phyloP scores from a whole-genome alignment of 64 coral and sea anemone genomes.

The Montipora capricornis region DNA sequence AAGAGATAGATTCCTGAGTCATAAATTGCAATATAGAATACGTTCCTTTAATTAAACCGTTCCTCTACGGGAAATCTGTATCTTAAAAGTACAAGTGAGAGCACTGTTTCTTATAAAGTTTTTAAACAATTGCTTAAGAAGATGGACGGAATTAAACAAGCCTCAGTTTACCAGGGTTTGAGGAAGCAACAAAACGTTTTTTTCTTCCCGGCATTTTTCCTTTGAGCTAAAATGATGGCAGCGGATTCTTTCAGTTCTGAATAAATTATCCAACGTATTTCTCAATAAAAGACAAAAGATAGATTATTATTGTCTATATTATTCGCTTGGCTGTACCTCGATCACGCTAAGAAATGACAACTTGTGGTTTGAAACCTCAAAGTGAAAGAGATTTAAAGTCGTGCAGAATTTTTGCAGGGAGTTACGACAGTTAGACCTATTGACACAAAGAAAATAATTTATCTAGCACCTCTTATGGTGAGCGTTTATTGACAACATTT shows the following conservation, averaged over 20 bases:
- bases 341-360: neutral
- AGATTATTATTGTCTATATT: neutral
- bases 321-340: neutral
- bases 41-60: too few relatives aligned
- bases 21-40: too few relatives aligned
- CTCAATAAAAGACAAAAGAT: neutral
- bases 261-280: neutral
- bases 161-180: too few relatives aligned
- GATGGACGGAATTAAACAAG: neutral
- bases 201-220: too few relatives aligned
- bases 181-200: too few relatives aligned
- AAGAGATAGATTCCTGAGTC: neutral
- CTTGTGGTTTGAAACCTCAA: neutral
- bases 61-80: too few relatives aligned
- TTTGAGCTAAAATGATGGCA: too few relatives aligned
- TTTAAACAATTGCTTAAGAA: neutral
- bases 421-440: neutral
- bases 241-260: neutral
- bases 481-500: conserved; percentile 16
- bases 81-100: too few relatives aligned
- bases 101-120: too few relatives aligned
- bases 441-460: conserved; percentile 5
- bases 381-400: neutral
- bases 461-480: neutral
- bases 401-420: neutral